phyloP scores from a whole-genome alignment of 2,888 invertebrate species.

The Autographa gamma region DNA sequence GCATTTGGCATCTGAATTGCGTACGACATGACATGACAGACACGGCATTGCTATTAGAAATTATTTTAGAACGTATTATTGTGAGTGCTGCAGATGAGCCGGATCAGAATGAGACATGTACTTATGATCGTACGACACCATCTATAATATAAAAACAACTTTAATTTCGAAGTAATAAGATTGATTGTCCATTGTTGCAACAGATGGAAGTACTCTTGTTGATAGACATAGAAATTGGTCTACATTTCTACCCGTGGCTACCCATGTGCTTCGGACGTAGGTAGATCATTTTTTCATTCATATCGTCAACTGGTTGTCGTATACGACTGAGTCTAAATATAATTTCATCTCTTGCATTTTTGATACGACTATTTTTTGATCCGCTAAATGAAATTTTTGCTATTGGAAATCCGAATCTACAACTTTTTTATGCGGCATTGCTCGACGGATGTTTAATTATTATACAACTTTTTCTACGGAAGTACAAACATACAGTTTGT shows the following conservation, averaged over 20 bases:
- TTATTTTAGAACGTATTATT: constrained; percentile 28
- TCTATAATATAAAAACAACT: background rate
- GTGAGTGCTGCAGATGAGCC: constrained; percentile 7
- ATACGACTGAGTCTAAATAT: background rate
- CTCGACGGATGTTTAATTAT: background rate
- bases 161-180: background rate
- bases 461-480: background rate
- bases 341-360: background rate
- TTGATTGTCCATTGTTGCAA: background rate
- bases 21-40: constrained; percentile 19
- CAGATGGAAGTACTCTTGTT: background rate
- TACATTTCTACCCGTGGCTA: constrained; percentile 3
- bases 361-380: no score
- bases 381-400: no score
- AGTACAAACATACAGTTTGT: constrained; percentile 16
- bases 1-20: constrained; percentile 32
- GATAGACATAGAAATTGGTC: background rate
- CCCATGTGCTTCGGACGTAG: constrained; percentile 10
- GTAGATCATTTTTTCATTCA: background rate
- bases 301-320: background rate
- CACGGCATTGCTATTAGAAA: constrained; percentile 16
- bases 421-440: background rate
- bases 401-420: background rate
- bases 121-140: background rate
- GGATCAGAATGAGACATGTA: background rate